Conservation (phyloP, 2,797 vertebrate species). For the Sebastes itinus region DNA sequence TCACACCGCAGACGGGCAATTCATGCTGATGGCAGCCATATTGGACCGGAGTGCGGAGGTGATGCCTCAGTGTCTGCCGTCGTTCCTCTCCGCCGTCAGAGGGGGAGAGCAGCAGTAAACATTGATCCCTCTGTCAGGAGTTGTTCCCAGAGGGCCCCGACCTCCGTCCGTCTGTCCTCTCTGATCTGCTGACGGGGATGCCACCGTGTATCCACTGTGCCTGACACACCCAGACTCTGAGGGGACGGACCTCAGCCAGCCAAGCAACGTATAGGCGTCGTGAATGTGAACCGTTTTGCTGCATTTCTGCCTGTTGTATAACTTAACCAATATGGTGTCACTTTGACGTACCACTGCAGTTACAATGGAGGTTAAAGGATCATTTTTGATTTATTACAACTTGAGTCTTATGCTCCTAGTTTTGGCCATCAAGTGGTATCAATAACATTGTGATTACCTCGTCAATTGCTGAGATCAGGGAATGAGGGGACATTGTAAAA, state of each 20-base stretch:
- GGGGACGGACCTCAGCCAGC: background rate
- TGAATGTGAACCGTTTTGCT: background rate
- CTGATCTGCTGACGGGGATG: constrained; percentile 60
- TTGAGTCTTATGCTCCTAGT: too few species aligned
- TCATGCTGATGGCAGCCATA: constrained; percentile 60
- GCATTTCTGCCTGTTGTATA: background rate
- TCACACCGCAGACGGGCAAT: constrained; percentile 18
- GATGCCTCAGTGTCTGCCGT: constrained; percentile 37
- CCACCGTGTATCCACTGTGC: background rate
- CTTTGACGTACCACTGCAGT: background rate
- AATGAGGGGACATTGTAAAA: background rate
- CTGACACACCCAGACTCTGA: constrained; percentile 30
- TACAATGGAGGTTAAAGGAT: background rate
- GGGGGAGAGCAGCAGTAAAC: constrained; percentile 46
- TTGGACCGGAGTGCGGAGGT: constrained; percentile 26
- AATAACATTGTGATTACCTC: background rate
- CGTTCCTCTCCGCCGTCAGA: constrained; percentile 9
- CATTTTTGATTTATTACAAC: background rate
- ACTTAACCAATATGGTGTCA: background rate
- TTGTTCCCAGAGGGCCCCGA: constrained; percentile 26
- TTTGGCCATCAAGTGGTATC: background rate
- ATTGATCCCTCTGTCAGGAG: constrained; percentile 62
- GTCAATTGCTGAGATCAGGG: background rate
- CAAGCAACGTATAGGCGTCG: too few species aligned
- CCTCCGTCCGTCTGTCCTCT: constrained; percentile 31